Conservation (phyloP, 2,113 vertebrate genomes). For the Rissa tridactyla region DNA sequence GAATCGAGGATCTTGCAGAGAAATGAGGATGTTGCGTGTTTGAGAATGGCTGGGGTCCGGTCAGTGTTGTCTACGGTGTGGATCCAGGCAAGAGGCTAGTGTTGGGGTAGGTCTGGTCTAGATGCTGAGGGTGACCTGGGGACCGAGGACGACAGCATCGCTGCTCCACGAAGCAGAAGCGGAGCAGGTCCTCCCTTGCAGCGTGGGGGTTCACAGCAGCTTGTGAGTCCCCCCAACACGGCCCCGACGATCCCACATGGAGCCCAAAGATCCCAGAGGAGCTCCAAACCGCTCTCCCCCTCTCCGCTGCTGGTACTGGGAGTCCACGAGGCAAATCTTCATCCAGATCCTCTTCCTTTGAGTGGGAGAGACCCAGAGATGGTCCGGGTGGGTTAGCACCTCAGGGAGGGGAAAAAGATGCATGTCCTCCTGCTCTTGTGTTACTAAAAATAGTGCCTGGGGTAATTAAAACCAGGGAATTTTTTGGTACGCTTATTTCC, state of each 20-base stretch:
- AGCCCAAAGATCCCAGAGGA: not conserved
- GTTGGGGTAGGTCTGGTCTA: not conserved
- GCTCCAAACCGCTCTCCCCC: not conserved
- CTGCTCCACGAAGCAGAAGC: not conserved
- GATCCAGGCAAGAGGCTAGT: not conserved
- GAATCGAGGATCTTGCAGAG: not conserved
- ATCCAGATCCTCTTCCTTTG: not conserved
- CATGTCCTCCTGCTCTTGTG: not conserved
- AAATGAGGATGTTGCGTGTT: not conserved
- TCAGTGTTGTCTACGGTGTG: accelerated
- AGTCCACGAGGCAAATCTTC: not conserved
- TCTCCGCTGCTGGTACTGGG: not conserved
- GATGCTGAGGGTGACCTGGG: not conserved
- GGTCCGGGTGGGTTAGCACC: not conserved
- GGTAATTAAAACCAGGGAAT: not conserved
- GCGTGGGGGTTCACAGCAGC: not conserved
- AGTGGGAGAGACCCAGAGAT: not conserved
- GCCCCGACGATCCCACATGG: not conserved
- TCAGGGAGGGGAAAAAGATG: accelerated
- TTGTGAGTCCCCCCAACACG: accelerated
- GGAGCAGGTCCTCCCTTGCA: not conserved
- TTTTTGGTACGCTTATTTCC: not conserved
- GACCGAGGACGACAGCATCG: accelerated
- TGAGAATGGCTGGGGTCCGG: not conserved
- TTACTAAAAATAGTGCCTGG: not conserved